Conservation (phyloP, 1,140 invertebrate genomes). For the Solen grandis region DNA sequence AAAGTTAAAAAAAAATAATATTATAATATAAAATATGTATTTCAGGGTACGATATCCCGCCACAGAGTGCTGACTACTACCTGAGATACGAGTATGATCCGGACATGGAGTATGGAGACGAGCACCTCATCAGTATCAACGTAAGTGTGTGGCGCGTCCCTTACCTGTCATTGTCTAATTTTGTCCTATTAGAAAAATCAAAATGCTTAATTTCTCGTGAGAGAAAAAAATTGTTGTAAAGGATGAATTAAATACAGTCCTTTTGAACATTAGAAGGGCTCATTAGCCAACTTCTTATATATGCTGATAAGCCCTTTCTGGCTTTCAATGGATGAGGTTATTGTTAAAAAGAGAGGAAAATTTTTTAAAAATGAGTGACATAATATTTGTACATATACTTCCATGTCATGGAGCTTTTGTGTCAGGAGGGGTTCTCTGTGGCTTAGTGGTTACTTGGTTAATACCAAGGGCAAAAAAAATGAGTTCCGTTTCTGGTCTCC, state of each 20-base stretch:
- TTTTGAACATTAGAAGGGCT: not conserved
- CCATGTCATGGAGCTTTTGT: no score
- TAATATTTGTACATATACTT: no score
- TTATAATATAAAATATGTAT: not conserved
- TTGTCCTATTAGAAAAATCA: not conserved
- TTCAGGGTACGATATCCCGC: constrained; percentile 42
- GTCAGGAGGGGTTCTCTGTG: no score
- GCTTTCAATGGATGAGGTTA: no score
- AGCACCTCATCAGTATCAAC: constrained; percentile 44
- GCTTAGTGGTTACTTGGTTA: no score
- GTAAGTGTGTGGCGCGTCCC: constrained; percentile 15
- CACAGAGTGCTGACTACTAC: constrained; percentile 24
- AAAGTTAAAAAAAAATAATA: not conserved
- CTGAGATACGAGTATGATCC: constrained; percentile 1
- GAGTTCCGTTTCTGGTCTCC: no score
- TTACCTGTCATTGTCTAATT: not conserved
- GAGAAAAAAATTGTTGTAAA: no score
- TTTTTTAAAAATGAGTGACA: no score
- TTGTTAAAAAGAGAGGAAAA: no score
- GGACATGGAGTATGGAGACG: constrained; percentile 31
- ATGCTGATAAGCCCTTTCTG: no score
- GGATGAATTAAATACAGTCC: not conserved
- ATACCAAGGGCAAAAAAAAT: no score
- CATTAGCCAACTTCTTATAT: no score
- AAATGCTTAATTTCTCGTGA: not conserved